Base-by-base conservation (phyloP, 2,113 vertebrate genomes). In the Podarcis cretensis region DNA sequence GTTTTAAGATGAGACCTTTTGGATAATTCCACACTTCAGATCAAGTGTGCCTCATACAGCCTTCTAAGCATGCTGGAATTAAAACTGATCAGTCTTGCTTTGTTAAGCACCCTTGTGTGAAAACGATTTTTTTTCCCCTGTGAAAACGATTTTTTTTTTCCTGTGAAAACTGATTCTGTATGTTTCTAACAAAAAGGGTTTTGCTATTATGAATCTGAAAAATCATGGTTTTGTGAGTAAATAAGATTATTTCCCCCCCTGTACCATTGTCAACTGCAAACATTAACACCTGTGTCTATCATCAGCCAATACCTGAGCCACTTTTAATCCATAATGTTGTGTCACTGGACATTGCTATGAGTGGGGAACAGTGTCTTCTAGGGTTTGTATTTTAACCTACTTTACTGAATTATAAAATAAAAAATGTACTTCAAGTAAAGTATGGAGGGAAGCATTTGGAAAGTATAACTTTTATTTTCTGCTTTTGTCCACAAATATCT, bases 381-480 rank as follows among this genome's bases (percentile, higher is more conserved):
- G 37, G 25, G 89, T n/a, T 87, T 89, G 27, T 76, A 85, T 83
- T 92, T 63, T 89, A 85, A 93, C 73, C 35, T 35, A 0, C 2
- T 37, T 0, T 0, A 69, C 85, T 95, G 90, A 88, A 40, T 90
- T 91, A 74, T 78, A 87, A 91, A 37, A 59, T n/a, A 73, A 88
- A 80, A 2, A 69, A 30, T 16, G 85, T 6, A 87, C 3, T 8
- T 0, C 1, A 91, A 87, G 21, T 83, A 92, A 95, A 94, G 79
- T 32, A 1, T 48, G 92, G 35, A n/a, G 27, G 54, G 92, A 86
- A 95, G 35, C 40, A 87, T 74, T 84, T 89, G 76, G 71, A 92
- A 91, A 85, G 75, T 78, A 7, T 83, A 79, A 85, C 78, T 94
- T 95, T 90, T 84, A 73, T 83, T 54, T 81, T 90, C 81, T 59